These are phyloP conservation scores for Melanotaenia trifasciata DNA, from an alignment of 2,797 vertebrate genomes.

Conservation along the genomic window DNA sequence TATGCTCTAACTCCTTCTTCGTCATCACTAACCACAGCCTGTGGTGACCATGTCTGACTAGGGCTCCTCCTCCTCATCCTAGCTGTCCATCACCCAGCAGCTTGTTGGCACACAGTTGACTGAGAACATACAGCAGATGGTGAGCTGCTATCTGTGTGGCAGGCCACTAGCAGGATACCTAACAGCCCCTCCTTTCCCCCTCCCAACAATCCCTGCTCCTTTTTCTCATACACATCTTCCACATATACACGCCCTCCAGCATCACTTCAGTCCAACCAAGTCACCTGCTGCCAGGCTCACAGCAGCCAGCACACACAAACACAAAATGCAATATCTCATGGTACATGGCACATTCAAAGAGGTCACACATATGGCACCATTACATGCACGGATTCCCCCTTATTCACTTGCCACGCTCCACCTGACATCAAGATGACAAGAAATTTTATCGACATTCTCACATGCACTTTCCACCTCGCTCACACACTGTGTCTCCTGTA, in stretches of 20 bases:
- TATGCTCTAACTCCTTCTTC: conserved; percentile 33
- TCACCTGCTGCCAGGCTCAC: conserved; percentile 73
- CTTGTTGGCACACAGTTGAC: conserved; percentile 72
- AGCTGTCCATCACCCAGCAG: conserved; percentile 68
- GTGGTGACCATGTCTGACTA: conserved; percentile 11
- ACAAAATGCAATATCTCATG: conserved; percentile 64
- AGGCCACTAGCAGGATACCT: conserved; percentile 79
- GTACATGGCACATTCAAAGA: conserved; percentile 73
- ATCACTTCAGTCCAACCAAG: conserved; percentile 69
- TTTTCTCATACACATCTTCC: conserved; percentile 50
- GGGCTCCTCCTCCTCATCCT: conserved; percentile 49
- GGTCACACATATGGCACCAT: conserved; percentile 80
- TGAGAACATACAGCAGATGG: conserved; percentile 82
- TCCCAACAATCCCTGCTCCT: conserved; percentile 42
- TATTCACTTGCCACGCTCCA: conserved; percentile 57
- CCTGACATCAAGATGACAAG: conserved; percentile 69
- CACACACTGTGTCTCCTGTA: conserved; percentile 29
- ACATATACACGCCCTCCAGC: conserved; percentile 57
- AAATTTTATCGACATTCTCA: conserved; percentile 77
- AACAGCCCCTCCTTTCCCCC: conserved; percentile 53
- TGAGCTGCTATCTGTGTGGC: conserved; percentile 75
- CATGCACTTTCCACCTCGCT: conserved; percentile 36
- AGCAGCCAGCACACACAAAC: conserved; percentile 51
- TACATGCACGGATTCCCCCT: conserved; percentile 77
- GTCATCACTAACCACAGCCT: conserved; percentile 38